Evolutionary conservation across 1,140 invertebrate genomes (phyloP), one percentile per base, ranked within the genome.

Genomic region (Marisa cornuarietis): DNA sequence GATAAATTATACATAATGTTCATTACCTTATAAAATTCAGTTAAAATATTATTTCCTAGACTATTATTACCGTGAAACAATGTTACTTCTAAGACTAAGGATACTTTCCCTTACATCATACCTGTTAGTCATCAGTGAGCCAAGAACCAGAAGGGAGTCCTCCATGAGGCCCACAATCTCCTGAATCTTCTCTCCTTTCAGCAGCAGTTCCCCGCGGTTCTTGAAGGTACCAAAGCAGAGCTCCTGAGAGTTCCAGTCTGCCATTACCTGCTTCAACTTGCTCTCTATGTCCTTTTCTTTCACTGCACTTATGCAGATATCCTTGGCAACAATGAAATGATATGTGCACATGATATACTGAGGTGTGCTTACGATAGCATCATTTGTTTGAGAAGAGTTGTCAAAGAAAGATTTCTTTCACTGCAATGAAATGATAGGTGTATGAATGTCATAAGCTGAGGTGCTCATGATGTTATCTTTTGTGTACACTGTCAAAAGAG

Each of bases 201-300:
- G 91, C 69, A 99, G 91, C 8, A 99, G 90, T 91, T 99, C 97
- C 0, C 97, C 97, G 24, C 97, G 92, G 88, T 96, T 97, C 90
- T 99, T 99, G 87, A 98, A 99, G 1, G 95, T 95, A 93, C 96
- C 95, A 89, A 98, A 99, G 0, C 96, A 97, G 49, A 99, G 91
- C 87, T 97, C 96, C 85, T 97, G 95, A 0, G 95, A 94, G 0
- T 95, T 95, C 97, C 97, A 99, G 88, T 98, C 97, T 88, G 96
- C 96, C 1, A 96, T 97, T 0, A 98, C 97, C 91, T 96, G 95
- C 73, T 96, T 93, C 18, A 99, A 89, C 90, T 99, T 99, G 0
- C 96, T 96, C 92, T 99, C 97, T 82, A 98, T 99, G 87, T 99
- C 97, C 86, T 97, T 96, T 88, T 99, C 97, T 92, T 99, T 99